Percentiles rank a stretch among this genome's conserved stretches.
phyloP scores from a whole-genome alignment of 2,888 invertebrate species.

The Taphrorychus bicolor region DNA sequence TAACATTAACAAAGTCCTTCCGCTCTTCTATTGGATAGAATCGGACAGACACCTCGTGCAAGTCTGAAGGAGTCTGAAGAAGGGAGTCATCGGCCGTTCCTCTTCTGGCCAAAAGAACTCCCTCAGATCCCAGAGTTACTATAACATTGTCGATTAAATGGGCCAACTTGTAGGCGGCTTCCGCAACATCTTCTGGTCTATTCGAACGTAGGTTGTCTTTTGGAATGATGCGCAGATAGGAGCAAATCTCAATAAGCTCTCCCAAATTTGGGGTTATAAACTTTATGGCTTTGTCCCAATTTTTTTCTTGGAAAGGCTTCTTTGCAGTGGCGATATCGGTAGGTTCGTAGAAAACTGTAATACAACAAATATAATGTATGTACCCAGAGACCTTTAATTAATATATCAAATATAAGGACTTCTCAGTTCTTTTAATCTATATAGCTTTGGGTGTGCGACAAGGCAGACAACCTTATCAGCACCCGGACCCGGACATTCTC shows the following conservation, averaged over 20 bases:
- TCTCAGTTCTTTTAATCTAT: too few species aligned
- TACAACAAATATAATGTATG: conserved; percentile 43
- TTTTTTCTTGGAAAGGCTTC: conserved; percentile 80
- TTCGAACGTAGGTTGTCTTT: too few species aligned
- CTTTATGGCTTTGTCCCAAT: conserved; percentile 61
- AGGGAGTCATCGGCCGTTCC: conserved; percentile 50
- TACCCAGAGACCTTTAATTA: too few species aligned
- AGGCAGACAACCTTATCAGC: too few species aligned
- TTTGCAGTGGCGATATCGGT: conserved; percentile 80
- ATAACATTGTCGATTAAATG: conserved; percentile 65
- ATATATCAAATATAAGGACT: too few species aligned
- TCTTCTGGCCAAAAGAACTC: conserved; percentile 63
- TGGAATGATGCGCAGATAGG: conserved; percentile 59
- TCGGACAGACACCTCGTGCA: conserved; percentile 42
- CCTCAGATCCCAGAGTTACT: conserved; percentile 69
- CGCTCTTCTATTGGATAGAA: conserved; percentile 61
- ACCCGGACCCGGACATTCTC: too few species aligned
- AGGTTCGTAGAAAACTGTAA: conserved; percentile 89
- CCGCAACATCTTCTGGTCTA: conserved; percentile 46
- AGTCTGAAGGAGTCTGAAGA: conserved; percentile 32
- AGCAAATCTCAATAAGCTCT: conserved; percentile 76
- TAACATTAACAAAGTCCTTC: conserved; percentile 70
- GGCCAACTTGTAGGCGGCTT: conserved; percentile 40
- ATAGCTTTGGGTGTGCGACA: too few species aligned
- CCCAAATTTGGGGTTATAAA: conserved; percentile 82